phyloP scores from a whole-genome alignment of 37 sponge, comb jelly and placozoan species.

The Ephydatia muelleri region DNA sequence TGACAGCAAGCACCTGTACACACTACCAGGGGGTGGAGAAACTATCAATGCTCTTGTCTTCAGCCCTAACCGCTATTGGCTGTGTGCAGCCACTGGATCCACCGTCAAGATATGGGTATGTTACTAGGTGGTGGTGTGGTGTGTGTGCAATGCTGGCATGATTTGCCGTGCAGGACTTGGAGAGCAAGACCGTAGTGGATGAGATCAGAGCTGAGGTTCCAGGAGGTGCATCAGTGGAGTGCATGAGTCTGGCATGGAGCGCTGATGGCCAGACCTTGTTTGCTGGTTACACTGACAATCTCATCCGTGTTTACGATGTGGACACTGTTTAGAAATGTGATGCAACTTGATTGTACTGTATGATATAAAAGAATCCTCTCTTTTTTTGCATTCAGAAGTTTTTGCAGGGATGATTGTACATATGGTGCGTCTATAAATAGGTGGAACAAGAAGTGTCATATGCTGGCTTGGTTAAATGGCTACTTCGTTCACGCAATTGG shows the following conservation, averaged over 20 bases:
- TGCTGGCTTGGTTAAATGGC: no score
- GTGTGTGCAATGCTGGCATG: background rate
- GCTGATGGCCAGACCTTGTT: slow-evolving; percentile 97
- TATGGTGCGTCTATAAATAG: no score
- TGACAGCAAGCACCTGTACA: slow-evolving; percentile 99
- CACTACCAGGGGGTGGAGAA: slow-evolving; percentile 79
- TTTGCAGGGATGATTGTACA: no score
- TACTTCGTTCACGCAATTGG: no score
- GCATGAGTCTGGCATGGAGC: slow-evolving; percentile 94
- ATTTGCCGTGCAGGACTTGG: slow-evolving; percentile 74
- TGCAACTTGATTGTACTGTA: background rate
- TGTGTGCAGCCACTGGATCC: slow-evolving; percentile 96
- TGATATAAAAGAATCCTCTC: background rate
- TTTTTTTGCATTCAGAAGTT: no score
- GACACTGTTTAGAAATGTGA: slow-evolving; percentile 4
- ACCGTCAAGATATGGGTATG: slow-evolving; percentile 96
- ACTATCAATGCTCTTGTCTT: slow-evolving; percentile 95
- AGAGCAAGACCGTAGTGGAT: slow-evolving; percentile 95
- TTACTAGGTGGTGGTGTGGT: no score
- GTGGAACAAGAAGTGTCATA: no score
- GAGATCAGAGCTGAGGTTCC: slow-evolving; percentile 78
- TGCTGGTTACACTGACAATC: slow-evolving; percentile 96
- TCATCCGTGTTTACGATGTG: slow-evolving; percentile 91
- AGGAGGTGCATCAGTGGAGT: slow-evolving; percentile 52
- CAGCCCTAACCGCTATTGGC: slow-evolving; percentile 98